A percentile compares a stretch with the other conserved stretches of the same genome.
Evolutionary conservation across 2,113 vertebrate species (phyloP).

Genomic region (Mus pahari): DNA sequence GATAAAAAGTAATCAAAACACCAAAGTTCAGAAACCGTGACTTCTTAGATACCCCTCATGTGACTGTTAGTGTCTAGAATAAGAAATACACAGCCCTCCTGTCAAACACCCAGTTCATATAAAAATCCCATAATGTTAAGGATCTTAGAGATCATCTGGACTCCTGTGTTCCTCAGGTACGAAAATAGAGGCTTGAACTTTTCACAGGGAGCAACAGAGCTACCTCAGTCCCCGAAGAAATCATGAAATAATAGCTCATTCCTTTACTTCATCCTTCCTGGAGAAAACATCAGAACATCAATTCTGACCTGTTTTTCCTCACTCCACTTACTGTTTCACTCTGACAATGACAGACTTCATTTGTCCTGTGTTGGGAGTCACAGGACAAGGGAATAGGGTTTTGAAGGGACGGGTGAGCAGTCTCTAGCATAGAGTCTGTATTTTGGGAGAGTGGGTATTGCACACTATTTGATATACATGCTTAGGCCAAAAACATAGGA

Average conservation of each 20-base stretch:
- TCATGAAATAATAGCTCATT: constrained; percentile 29
- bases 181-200: not conserved
- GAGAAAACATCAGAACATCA: not conserved
- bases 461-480: constrained; percentile 41
- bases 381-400: not conserved
- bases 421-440: not conserved
- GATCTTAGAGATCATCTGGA: not conserved
- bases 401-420: not conserved
- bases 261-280: not conserved
- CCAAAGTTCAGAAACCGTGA: not conserved
- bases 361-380: constrained; percentile 4
- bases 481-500: constrained; percentile 16
- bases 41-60: not conserved
- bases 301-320: not conserved
- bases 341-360: not conserved
- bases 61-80: not conserved
- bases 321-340: not conserved
- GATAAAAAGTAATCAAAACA: not conserved
- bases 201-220: not conserved
- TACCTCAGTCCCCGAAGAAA: not conserved
- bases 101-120: not conserved
- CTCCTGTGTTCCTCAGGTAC: not conserved
- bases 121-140: not conserved
- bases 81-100: not conserved
- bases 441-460: constrained; percentile 23